Conservation (phyloP, 1,140 invertebrate genomes). For the Stenopsyche tienmushanensis region DNA sequence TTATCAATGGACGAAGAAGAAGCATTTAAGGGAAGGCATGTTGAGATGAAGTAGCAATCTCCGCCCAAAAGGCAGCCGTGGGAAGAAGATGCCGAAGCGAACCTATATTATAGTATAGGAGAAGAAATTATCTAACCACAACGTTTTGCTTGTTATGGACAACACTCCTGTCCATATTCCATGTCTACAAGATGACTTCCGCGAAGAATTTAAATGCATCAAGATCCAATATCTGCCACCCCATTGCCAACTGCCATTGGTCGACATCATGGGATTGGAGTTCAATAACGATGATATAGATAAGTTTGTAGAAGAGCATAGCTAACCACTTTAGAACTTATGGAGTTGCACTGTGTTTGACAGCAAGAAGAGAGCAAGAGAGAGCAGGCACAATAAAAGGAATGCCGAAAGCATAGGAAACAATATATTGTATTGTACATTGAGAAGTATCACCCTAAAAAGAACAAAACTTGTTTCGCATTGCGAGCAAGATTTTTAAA, state of each 20-base stretch:
- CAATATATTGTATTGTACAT: not conserved
- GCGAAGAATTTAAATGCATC: not conserved
- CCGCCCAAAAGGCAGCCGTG: not conserved
- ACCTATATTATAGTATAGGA: conserved; percentile 45
- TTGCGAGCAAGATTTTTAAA: too few species aligned
- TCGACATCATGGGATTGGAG: too few species aligned
- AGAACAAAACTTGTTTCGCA: not conserved
- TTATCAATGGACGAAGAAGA: conserved; percentile 18
- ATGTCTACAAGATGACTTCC: not conserved
- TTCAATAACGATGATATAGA: not conserved
- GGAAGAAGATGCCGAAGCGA: conserved; percentile 47
- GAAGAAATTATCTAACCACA: conserved; percentile 6
- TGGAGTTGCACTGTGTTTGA: not conserved
- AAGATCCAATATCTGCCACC: not conserved
- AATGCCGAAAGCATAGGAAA: not conserved
- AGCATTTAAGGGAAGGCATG: conserved; percentile 8
- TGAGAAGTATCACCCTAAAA: not conserved
- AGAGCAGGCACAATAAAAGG: not conserved
- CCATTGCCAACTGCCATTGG: not conserved
- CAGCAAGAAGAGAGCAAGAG: not conserved
- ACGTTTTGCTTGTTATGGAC: not conserved
- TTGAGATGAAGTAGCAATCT: not conserved
- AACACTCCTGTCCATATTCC: not conserved
- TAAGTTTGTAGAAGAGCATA: not conserved
- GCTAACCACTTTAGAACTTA: not conserved